phyloP scores from a whole-genome alignment of 2,113 vertebrate genomes.

The Hepsetus odoe region DNA sequence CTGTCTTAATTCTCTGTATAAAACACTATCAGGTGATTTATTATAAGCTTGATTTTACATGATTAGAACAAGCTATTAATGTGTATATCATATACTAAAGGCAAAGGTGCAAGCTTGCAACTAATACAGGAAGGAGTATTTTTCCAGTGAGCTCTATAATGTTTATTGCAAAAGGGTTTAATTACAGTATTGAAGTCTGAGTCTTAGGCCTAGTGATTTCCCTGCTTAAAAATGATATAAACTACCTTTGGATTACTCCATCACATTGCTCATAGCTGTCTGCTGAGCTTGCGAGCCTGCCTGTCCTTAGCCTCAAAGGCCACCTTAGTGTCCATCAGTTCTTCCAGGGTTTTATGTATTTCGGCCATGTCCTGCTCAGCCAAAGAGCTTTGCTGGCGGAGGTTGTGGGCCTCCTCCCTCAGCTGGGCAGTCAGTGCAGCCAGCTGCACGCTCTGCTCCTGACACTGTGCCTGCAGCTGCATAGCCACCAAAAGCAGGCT shows the following conservation, averaged over 20 bases:
- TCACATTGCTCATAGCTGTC: conserved; percentile 47
- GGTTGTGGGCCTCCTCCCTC: conserved; percentile 52
- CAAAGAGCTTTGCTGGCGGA: conserved; percentile 41
- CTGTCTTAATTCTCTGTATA: background rate
- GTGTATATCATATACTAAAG: background rate
- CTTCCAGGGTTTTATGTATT: conserved; percentile 52
- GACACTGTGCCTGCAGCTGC: conserved; percentile 51
- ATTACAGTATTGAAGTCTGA: background rate
- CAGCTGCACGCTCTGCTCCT: conserved; percentile 52
- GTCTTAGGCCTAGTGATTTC: too few relatives aligned
- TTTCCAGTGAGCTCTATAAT: background rate
- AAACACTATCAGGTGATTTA: background rate
- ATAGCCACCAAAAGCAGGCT: conserved; percentile 49
- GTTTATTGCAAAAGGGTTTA: background rate
- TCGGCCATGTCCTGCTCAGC: conserved; percentile 58
- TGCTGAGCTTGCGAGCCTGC: conserved; percentile 63
- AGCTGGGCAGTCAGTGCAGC: conserved; percentile 40
- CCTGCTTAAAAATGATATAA: too few relatives aligned
- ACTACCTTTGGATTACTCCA: background rate
- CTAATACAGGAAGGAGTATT: background rate
- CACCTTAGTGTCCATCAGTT: conserved; percentile 64
- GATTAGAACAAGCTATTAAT: background rate
- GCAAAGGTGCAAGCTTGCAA: background rate
- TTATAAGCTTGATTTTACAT: background rate
- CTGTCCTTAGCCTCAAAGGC: conserved; percentile 62